Conservation (phyloP, 2,888 invertebrate species). For the Mimachlamys varia region DNA sequence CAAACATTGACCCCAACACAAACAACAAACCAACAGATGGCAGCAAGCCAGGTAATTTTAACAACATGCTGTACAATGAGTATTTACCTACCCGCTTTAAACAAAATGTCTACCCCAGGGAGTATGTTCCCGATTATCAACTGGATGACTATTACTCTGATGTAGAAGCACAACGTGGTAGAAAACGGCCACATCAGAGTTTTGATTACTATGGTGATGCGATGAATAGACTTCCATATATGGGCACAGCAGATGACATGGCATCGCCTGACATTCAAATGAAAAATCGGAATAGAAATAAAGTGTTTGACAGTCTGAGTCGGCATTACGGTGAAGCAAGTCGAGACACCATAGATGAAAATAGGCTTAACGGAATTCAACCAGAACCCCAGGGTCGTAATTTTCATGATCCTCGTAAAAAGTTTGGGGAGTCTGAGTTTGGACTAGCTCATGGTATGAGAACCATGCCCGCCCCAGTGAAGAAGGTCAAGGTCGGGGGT, state of each 20-base stretch:
- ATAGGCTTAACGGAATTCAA: background rate
- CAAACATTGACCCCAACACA: slow-evolving; percentile 34
- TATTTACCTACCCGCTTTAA: slow-evolving; percentile 13
- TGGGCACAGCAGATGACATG: slow-evolving; percentile 36
- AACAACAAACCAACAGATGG: slow-evolving; percentile 23
- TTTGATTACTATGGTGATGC: slow-evolving; percentile 48
- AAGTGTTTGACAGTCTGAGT: slow-evolving; percentile 58
- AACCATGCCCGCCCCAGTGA: slow-evolving; percentile 24
- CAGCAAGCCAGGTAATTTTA: slow-evolving; percentile 39
- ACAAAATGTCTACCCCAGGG: slow-evolving; percentile 49
- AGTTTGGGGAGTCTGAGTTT: background rate
- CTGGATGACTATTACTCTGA: slow-evolving; percentile 54
- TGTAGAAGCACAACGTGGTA: slow-evolving; percentile 55
- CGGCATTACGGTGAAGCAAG: slow-evolving; percentile 7
- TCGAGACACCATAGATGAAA: background rate
- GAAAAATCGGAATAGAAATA: slow-evolving; percentile 70
- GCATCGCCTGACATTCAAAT: slow-evolving; percentile 30
- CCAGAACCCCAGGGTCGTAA: background rate
- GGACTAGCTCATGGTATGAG: background rate
- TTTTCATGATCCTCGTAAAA: slow-evolving; percentile 16
- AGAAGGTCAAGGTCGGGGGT: slow-evolving; percentile 31
- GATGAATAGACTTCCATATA: slow-evolving; percentile 40
- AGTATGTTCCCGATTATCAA: slow-evolving; percentile 48
- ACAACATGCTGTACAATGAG: background rate
- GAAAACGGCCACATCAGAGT: slow-evolving; percentile 44